Conservation (phyloP, 1,140 invertebrate species). For the Venustaconcha ellipsiformis region DNA sequence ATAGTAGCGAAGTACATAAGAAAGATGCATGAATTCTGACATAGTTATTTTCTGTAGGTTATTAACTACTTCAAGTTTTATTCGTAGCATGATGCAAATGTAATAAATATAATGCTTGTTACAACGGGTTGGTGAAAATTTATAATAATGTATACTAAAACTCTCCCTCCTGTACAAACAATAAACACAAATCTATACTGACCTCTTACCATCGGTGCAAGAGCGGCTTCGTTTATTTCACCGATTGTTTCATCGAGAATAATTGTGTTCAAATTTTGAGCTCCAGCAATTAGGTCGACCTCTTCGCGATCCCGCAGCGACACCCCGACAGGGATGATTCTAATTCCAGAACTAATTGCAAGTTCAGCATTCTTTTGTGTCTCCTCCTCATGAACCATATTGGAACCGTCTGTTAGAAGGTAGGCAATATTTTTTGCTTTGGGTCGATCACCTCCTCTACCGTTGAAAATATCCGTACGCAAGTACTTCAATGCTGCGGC, state of each 20-base stretch:
- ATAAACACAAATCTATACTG: too few species aligned
- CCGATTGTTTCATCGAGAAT: slow-evolving; percentile 40
- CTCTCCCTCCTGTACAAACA: too few species aligned
- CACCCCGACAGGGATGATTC: slow-evolving; percentile 55
- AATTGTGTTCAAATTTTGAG: slow-evolving; percentile 48
- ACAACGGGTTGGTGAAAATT: too few species aligned
- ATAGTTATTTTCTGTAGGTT: too few species aligned
- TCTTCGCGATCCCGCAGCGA: slow-evolving; percentile 47
- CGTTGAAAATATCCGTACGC: slow-evolving; percentile 53
- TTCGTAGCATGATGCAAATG: too few species aligned
- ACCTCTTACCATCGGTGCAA: too few species aligned
- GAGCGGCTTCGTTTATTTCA: too few species aligned
- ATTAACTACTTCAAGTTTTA: too few species aligned
- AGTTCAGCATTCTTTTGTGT: slow-evolving; percentile 54
- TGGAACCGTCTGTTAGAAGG: slow-evolving; percentile 56
- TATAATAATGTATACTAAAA: too few species aligned
- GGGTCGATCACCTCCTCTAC: slow-evolving; percentile 44
- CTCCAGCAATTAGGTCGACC: slow-evolving; percentile 52
- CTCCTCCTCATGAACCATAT: slow-evolving; percentile 45
- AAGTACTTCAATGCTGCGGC: slow-evolving; percentile 53
- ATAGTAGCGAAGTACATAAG: too few species aligned
- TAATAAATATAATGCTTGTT: too few species aligned
- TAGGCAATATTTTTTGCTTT: slow-evolving; percentile 58
- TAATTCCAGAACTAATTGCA: slow-evolving; percentile 49
- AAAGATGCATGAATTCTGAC: too few species aligned